A percentile compares a stretch with the other conserved stretches of the same genome.
phyloP scores from a whole-genome alignment of 2,888 invertebrate species.

The Drosophila fulvimacula region DNA sequence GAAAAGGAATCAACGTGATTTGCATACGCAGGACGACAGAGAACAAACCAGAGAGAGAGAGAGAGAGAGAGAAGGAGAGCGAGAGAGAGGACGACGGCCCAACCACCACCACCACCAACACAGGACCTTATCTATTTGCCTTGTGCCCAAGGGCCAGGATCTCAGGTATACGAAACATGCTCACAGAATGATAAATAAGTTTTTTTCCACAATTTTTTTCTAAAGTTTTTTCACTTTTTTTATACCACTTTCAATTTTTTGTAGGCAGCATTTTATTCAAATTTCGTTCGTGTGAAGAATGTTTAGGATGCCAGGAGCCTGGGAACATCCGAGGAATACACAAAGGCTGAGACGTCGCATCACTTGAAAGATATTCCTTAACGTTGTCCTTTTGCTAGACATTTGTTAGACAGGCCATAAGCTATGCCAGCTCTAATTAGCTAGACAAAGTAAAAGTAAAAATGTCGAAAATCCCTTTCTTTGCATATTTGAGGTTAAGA shows the following conservation, averaged over 20 bases:
- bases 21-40: slow-evolving; percentile 74
- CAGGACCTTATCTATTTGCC: slow-evolving; percentile 74
- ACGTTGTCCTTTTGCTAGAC: slow-evolving; percentile 54
- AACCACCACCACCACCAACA: slow-evolving; percentile 56
- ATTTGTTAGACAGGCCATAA: slow-evolving; percentile 39
- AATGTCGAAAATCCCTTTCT: slow-evolving; percentile 14
- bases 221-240: slow-evolving; percentile 77
- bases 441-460: slow-evolving; percentile 14
- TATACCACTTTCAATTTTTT: slow-evolving; percentile 80
- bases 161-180: slow-evolving; percentile 66
- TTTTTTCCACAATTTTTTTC: slow-evolving; percentile 68
- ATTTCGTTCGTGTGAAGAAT: slow-evolving; percentile 75
- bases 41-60: background rate
- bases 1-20: slow-evolving; percentile 78
- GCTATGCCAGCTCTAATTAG: slow-evolving; percentile 52
- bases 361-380: slow-evolving; percentile 4
- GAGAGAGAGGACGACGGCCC: slow-evolving; percentile 34
- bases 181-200: slow-evolving; percentile 71
- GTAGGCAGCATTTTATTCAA: slow-evolving; percentile 69
- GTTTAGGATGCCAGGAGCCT: slow-evolving; percentile 59
- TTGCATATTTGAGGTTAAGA: slow-evolving; percentile 22
- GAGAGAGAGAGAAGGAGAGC: slow-evolving; percentile 26
- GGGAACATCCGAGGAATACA: slow-evolving; percentile 70
- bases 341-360: slow-evolving; percentile 28
- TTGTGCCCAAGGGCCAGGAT: slow-evolving; percentile 37